Evolutionary conservation across 2,797 vertebrate species (phyloP).

Genomic region (Denticeps clupeoides): DNA sequence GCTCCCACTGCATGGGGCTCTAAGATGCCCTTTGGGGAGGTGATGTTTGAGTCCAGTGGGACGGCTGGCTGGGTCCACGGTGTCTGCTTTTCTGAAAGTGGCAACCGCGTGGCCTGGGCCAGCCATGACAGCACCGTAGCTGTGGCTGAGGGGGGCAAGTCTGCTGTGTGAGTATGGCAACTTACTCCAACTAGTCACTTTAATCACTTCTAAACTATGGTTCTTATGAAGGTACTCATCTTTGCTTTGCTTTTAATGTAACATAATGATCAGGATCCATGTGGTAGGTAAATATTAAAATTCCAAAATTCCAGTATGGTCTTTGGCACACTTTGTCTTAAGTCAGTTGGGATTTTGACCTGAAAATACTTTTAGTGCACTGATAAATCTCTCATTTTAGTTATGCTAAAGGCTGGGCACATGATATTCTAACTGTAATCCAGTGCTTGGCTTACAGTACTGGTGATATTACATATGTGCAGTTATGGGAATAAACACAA

Average conservation of each 20-base stretch:
- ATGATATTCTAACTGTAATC: too few species aligned
- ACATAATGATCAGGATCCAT: too few species aligned
- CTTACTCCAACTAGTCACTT: background rate
- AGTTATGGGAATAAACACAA: too few species aligned
- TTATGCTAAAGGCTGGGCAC: too few species aligned
- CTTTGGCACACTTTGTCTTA: too few species aligned
- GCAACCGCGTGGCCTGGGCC: conserved; percentile 93
- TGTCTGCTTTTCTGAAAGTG: conserved; percentile 90
- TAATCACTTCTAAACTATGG: background rate
- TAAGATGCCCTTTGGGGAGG: conserved; percentile 97
- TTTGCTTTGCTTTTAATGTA: background rate
- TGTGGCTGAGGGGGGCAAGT: conserved; percentile 92
- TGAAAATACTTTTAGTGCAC: too few species aligned
- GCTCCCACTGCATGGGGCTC: conserved; percentile 95
- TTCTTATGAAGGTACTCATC: background rate
- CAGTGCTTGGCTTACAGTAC: too few species aligned
- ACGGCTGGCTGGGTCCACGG: conserved; percentile 95
- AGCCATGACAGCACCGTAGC: conserved; percentile 95
- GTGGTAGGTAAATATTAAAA: too few species aligned
- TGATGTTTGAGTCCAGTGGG: conserved; percentile 65
- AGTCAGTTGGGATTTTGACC: too few species aligned
- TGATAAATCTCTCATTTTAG: too few species aligned
- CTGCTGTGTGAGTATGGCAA: conserved; percentile 67
- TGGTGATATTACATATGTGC: too few species aligned
- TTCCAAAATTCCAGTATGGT: too few species aligned